Percentiles rank a stretch among this genome's conserved stretches.
phyloP scores from a whole-genome alignment of 2,888 invertebrate species.

The Tenthredo scrophulariae region DNA sequence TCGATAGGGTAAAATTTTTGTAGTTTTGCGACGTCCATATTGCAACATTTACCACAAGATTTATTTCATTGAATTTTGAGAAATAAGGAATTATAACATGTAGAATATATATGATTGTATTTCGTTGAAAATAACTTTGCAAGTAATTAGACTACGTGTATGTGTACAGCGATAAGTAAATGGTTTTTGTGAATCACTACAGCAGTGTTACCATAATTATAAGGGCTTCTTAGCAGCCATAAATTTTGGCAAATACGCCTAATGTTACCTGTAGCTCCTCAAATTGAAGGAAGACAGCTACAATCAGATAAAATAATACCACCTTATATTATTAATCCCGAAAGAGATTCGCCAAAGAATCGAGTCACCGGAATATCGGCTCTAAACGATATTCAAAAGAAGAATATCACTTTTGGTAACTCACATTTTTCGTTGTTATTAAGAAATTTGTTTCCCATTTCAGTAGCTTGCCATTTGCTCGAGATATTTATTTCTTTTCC shows the following conservation, averaged over 20 bases:
- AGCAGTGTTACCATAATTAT: neutral
- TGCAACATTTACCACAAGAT: neutral
- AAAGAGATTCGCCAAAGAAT: constrained; percentile 7
- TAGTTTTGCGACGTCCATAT: neutral
- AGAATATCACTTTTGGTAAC: constrained; percentile 58
- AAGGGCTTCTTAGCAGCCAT: neutral
- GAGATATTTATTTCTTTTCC: neutral
- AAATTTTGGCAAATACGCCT: neutral
- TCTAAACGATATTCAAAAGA: constrained; percentile 58
- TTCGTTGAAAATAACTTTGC: constrained; percentile 11
- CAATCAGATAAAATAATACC: neutral
- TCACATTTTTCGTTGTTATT: constrained; percentile 59
- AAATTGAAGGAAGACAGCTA: neutral
- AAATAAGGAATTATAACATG: constrained; percentile 5
- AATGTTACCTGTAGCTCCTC: neutral
- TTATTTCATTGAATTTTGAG: neutral
- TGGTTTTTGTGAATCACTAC: neutral
- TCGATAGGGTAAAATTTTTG: neutral
- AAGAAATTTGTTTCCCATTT: constrained; percentile 56
- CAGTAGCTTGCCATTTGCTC: constrained; percentile 40
- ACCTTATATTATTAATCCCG: constrained; percentile 8
- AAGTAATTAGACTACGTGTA: constrained; percentile 12
- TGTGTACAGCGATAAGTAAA: constrained; percentile 14
- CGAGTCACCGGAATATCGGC: constrained; percentile 43
- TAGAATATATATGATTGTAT: constrained; percentile 26